Evolutionary conservation across 1,140 invertebrate genomes (phyloP).

Genomic region (Trichomalopsis sarcophagae): DNA sequence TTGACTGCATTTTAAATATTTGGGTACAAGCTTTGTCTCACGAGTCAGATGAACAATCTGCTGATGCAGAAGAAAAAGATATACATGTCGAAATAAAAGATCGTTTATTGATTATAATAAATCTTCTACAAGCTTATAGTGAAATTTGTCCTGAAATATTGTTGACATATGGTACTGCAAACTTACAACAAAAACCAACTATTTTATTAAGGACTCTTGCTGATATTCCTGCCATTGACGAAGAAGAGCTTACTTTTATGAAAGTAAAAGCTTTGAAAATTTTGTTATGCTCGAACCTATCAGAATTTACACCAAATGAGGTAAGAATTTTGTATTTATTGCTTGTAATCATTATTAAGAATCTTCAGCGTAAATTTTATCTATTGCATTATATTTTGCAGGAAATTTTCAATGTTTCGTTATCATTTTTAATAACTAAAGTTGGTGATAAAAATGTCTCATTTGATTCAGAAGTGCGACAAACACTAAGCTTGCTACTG

Average conservation of each 20-base stretch:
- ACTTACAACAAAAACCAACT: constrained; percentile 63
- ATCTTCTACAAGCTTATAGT: constrained; percentile 76
- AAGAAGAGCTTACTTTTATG: constrained; percentile 71
- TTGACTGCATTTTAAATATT: constrained; percentile 72
- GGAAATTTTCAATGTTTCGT: constrained; percentile 76
- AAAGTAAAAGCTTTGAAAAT: constrained; percentile 82
- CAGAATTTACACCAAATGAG: constrained; percentile 76
- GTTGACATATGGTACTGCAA: constrained; percentile 61
- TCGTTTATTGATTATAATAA: constrained; percentile 73
- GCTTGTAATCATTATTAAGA: not conserved
- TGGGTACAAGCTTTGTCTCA: constrained; percentile 70
- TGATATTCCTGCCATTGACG: constrained; percentile 55
- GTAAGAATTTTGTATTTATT: constrained; percentile 53
- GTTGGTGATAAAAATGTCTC: constrained; percentile 48
- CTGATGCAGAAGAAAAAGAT: constrained; percentile 59
- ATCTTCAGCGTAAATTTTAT: not conserved
- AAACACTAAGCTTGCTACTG: constrained; percentile 75
- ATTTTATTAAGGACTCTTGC: constrained; percentile 61
- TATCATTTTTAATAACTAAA: constrained; percentile 75
- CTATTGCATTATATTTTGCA: constrained; percentile 25
- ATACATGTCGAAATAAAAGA: constrained; percentile 61
- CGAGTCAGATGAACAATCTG: constrained; percentile 54
- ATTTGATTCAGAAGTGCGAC: constrained; percentile 55
- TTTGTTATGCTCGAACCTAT: constrained; percentile 77
- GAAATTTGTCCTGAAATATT: constrained; percentile 75